Conservation (phyloP, 2,888 invertebrate species). For the Drosophila prostipennis region DNA sequence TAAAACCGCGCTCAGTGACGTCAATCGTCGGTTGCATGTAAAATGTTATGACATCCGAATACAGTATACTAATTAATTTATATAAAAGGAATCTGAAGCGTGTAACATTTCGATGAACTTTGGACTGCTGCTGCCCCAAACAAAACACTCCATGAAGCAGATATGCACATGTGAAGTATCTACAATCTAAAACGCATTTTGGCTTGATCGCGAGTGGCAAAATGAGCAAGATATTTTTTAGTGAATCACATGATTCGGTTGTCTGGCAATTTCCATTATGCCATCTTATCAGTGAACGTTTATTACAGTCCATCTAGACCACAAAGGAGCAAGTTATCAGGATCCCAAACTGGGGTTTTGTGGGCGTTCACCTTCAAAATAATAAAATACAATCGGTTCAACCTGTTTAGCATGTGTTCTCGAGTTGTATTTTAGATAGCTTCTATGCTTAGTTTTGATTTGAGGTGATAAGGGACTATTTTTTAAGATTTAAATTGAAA, state of each 20-base stretch:
- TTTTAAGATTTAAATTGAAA: no score
- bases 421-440: not conserved
- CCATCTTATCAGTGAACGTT: slow-evolving; percentile 17
- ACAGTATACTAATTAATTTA: slow-evolving; percentile 16
- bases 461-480: no score
- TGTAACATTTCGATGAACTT: slow-evolving; percentile 14
- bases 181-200: slow-evolving; percentile 23
- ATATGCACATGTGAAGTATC: not conserved
- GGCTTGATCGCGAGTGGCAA: slow-evolving; percentile 1
- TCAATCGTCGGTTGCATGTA: slow-evolving; percentile 52
- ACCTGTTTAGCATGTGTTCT: not conserved
- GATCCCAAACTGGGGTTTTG: not conserved
- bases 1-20: slow-evolving; percentile 51
- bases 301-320: slow-evolving; percentile 23
- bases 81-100: slow-evolving; percentile 3
- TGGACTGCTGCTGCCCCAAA: slow-evolving; percentile 1
- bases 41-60: slow-evolving; percentile 56
- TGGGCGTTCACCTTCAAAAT: slow-evolving; percentile 12
- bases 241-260: slow-evolving; percentile 16
- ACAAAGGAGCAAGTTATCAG: slow-evolving; percentile 23
- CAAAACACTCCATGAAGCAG: not conserved
- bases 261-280: slow-evolving; percentile 17
- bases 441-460: no score
- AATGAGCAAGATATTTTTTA: slow-evolving; percentile 14
- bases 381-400: not conserved